Percentiles rank a stretch among this genome's conserved stretches.
Evolutionary conservation across 2,797 vertebrate species (phyloP).

Genomic region (Myoxocephalus aenaeus): DNA sequence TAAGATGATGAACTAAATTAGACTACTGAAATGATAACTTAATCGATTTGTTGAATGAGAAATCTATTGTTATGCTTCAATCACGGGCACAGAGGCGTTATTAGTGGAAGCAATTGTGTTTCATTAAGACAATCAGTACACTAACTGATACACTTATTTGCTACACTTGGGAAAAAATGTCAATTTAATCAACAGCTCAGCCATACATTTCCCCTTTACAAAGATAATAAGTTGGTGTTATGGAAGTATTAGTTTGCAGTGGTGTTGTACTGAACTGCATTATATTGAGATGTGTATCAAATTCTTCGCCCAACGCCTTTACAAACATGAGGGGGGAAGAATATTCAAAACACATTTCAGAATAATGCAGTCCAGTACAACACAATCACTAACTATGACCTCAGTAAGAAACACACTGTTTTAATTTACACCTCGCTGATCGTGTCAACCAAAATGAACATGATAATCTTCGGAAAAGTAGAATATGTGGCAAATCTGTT

Average conservation of each 20-base stretch:
- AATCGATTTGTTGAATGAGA: not conserved
- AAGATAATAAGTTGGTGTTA: not conserved
- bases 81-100: not conserved
- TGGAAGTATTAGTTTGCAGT: not conserved
- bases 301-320: not conserved
- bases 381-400: not conserved
- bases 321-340: not conserved
- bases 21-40: not conserved
- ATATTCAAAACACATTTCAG: slow-evolving; percentile 6
- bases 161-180: too few species aligned
- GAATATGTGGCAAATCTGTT: not conserved
- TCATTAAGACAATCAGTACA: not conserved
- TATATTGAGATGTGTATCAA: not conserved
- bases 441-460: not conserved
- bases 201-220: not conserved
- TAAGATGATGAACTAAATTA: not conserved
- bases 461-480: not conserved
- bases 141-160: not conserved
- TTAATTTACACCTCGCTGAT: not conserved
- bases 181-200: not conserved
- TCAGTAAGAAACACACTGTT: not conserved
- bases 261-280: not conserved
- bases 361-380: not conserved
- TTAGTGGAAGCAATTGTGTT: not conserved
- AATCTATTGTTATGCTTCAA: too few species aligned